These are phyloP conservation scores for Nomada goodeniana DNA, from an alignment of 2,888 invertebrate species.

Conservation along the genomic window DNA sequence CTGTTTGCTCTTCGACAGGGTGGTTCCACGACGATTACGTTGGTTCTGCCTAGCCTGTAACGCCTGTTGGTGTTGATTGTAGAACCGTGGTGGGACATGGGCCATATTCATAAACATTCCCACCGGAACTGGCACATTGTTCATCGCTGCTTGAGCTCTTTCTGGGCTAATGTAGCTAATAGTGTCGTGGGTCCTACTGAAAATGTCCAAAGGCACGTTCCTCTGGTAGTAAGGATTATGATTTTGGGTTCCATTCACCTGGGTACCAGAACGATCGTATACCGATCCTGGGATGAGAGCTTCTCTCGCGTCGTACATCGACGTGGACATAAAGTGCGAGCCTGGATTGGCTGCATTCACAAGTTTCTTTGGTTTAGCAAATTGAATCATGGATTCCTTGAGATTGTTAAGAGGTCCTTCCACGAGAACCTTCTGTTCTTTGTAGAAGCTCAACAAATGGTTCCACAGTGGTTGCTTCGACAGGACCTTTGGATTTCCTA, in stretches of 20 bases:
- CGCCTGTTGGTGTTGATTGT: constrained; percentile 90
- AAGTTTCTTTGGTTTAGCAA: constrained; percentile 98
- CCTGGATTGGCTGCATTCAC: constrained; percentile 97
- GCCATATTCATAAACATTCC: constrained; percentile 98
- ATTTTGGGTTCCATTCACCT: constrained; percentile 80
- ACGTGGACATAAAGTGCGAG: constrained; percentile 98
- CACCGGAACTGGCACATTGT: constrained; percentile 95
- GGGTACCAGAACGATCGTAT: constrained; percentile 90
- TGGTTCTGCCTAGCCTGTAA: constrained; percentile 86
- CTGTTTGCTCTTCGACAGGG: constrained; percentile 72
- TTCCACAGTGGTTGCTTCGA: constrained; percentile 99
- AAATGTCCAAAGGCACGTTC: constrained; percentile 86
- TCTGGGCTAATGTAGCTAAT: constrained; percentile 97
- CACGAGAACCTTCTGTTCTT: constrained; percentile 98
- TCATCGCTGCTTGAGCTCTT: constrained; percentile 89
- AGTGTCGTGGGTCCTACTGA: constrained; percentile 93
- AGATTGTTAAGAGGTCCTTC: constrained; percentile 99
- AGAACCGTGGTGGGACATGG: constrained; percentile 90
- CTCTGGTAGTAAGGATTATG: constrained; percentile 83
- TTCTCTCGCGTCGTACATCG: constrained; percentile 98
- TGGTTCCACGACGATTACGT: constrained; percentile 77
- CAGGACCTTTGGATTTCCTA: constrained; percentile 99
- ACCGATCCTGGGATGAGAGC: constrained; percentile 97
- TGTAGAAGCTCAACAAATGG: constrained; percentile 98
- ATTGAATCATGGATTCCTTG: constrained; percentile 98